phyloP scores from a whole-genome alignment of 2,113 vertebrate species.

The Periophthalmus modestus region DNA sequence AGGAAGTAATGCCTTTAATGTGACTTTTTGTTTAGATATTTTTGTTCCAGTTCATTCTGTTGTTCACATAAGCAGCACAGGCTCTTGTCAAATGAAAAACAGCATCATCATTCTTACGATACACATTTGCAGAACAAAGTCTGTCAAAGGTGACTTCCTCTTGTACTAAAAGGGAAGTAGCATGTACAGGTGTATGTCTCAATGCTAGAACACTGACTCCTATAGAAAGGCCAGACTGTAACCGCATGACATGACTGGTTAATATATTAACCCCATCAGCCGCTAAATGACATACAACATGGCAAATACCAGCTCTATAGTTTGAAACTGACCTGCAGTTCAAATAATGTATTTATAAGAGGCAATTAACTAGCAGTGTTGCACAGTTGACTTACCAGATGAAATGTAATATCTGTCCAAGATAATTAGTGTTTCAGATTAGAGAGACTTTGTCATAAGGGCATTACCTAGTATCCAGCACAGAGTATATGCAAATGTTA shows the following conservation, averaged over 20 bases:
- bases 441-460: background rate
- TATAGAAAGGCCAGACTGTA: constrained; percentile 13
- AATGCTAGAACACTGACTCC: constrained; percentile 16
- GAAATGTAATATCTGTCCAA: too few relatives aligned
- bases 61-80: too few relatives aligned
- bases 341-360: background rate
- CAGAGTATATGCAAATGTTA: background rate
- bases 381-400: constrained; percentile 1
- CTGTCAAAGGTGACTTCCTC: constrained; percentile 32
- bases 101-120: too few relatives aligned
- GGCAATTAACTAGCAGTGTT: background rate
- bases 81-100: too few relatives aligned
- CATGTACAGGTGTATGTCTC: too few relatives aligned
- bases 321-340: background rate
- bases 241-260: background rate
- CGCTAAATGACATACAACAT: constrained; percentile 9
- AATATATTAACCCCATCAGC: constrained; percentile 22
- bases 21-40: too few relatives aligned
- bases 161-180: too few relatives aligned
- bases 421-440: background rate
- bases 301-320: background rate
- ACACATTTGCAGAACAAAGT: background rate
- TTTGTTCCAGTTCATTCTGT: too few relatives aligned
- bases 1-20: too few relatives aligned
- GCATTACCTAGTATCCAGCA: background rate